Evolutionary conservation across 2,113 vertebrate genomes (phyloP).

Genomic region (Apteryx owenii): DNA sequence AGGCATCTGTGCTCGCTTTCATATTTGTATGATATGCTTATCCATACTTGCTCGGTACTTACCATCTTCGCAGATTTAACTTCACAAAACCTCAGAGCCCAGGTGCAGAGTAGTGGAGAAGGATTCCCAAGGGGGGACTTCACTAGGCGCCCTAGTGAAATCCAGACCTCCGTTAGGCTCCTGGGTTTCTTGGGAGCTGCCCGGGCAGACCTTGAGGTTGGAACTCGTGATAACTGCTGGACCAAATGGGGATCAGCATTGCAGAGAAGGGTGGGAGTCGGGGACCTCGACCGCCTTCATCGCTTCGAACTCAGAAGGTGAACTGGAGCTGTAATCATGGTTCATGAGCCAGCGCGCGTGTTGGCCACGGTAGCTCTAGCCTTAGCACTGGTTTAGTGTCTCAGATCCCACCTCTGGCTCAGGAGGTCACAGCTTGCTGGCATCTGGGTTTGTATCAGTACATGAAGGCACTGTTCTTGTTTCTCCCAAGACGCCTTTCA

Average conservation of each 20-base stretch:
- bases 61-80: fast-evolving
- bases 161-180: neutral
- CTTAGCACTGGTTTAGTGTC: neutral
- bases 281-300: neutral
- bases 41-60: neutral
- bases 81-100: fast-evolving
- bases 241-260: fast-evolving
- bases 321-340: too few relatives aligned
- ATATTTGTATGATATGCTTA: fast-evolving
- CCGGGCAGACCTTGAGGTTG: neutral
- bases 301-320: neutral
- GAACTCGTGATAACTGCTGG: neutral
- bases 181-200: fast-evolving
- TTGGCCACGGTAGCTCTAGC: neutral
- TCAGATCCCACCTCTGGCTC: neutral
- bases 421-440: neutral
- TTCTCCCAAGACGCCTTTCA: too few relatives aligned
- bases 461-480: too few relatives aligned
- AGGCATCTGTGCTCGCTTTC: neutral
- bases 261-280: too few relatives aligned
- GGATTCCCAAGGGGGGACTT: neutral
- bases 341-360: neutral
- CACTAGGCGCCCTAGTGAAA: neutral
- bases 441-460: too few relatives aligned
- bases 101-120: fast-evolving